These are phyloP conservation scores for Minunthozetes semirufus DNA, from an alignment of 2,888 invertebrate species.

Conservation along the genomic window DNA sequence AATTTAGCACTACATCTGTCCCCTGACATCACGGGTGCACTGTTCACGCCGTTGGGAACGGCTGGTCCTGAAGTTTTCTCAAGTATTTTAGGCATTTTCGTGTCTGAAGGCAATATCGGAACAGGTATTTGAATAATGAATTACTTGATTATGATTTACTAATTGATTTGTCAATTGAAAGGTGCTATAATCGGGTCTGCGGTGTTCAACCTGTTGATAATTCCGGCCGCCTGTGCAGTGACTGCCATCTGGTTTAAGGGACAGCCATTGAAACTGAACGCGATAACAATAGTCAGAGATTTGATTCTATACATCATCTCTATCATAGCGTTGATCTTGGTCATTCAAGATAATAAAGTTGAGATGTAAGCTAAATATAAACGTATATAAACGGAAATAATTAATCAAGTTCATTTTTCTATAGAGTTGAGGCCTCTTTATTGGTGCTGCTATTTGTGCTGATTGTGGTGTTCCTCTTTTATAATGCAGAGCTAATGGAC, in stretches of 20 bases:
- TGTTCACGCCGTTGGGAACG: slow-evolving; percentile 14
- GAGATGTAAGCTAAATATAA: slow-evolving; percentile 67
- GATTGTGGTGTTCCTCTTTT: slow-evolving; percentile 23
- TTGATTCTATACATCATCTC: slow-evolving; percentile 72
- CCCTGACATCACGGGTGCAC: slow-evolving; percentile 18
- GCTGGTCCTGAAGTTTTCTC: slow-evolving; percentile 1
- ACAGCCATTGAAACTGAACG: slow-evolving; percentile 1
- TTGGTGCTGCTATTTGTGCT: neutral
- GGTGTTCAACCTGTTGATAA: slow-evolving; percentile 77
- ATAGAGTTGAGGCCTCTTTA: neutral
- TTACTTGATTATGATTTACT: neutral
- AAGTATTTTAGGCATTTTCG: slow-evolving; percentile 10
- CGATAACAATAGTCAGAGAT: slow-evolving; percentile 71
- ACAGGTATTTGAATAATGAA: neutral
- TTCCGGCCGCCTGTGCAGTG: slow-evolving; percentile 47
- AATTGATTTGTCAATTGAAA: neutral
- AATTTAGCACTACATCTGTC: neutral
- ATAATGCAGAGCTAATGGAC: slow-evolving; percentile 23
- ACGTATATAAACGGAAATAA: neutral
- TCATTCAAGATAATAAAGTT: slow-evolving; percentile 73
- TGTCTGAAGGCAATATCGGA: slow-evolving; percentile 19
- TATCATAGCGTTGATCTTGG: slow-evolving; percentile 70
- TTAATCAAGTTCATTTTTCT: neutral
- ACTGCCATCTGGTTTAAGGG: slow-evolving; percentile 33
- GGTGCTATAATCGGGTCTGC: slow-evolving; percentile 81